Percentiles rank a stretch among this genome's conserved stretches.
These are phyloP conservation scores for Crypturellus tataupa DNA, from an alignment of 2,797 vertebrate species.

Conservation along the genomic window DNA sequence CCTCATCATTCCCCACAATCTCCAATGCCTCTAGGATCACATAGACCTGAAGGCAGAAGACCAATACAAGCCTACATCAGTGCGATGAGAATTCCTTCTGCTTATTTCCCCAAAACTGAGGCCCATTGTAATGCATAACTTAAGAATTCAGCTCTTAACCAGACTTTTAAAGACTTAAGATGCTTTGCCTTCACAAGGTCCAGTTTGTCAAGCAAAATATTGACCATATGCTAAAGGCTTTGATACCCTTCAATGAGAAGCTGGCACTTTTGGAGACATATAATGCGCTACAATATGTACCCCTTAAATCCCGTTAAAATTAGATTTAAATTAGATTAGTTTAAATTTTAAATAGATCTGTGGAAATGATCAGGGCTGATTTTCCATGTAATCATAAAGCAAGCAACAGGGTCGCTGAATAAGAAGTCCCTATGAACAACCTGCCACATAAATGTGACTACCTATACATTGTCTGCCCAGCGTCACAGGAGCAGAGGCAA, in stretches of 20 bases:
- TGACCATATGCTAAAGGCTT: background rate
- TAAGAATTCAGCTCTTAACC: background rate
- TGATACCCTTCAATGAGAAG: background rate
- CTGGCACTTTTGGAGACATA: background rate
- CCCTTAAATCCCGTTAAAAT: background rate
- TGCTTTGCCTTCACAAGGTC: background rate
- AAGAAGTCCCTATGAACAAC: background rate
- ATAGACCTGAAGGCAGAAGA: background rate
- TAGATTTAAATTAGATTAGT: background rate
- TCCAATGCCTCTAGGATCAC: background rate
- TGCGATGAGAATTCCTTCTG: background rate
- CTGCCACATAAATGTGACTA: background rate
- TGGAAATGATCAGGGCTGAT: background rate
- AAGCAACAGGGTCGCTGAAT: slow-evolving; percentile 3
- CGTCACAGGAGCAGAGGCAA: background rate
- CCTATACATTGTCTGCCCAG: background rate
- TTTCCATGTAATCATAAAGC: slow-evolving; percentile 22
- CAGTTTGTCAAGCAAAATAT: background rate
- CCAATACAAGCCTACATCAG: background rate
- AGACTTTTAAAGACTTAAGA: background rate
- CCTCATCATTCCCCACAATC: background rate
- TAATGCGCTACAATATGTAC: background rate
- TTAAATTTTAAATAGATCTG: background rate
- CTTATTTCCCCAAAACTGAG: background rate
- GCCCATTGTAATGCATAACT: background rate